Base-by-base conservation (phyloP, 2,888 invertebrate genomes). In the Latrodectus hesperus region DNA sequence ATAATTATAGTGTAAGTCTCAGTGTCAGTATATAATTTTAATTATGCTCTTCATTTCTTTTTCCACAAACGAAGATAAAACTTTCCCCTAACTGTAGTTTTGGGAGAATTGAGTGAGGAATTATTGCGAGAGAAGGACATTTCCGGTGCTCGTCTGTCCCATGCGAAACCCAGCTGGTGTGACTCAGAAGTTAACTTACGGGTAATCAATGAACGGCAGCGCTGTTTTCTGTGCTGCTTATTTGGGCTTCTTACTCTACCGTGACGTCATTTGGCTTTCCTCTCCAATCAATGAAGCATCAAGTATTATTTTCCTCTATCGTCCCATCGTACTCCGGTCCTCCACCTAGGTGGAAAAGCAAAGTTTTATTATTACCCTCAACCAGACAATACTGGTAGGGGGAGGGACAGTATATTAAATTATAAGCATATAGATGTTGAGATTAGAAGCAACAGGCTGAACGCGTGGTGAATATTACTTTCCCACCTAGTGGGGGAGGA, bases 141-240 rank as follows among this genome's bases (percentile, higher is more conserved):
- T 76, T 79, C 79, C 79, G 79, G 79, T 79, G 79, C 60, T 79
- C 71, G 70, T 70, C 79, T 79, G 79, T 60, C 60, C 60, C n/a
- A 60, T 16, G 10, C 60, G 12, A 60, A 60, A 60, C 12, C 60
- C 60, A 60, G 60, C 12, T 60, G 60, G 14, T 60, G 14, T 60
- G 60, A 60, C 60, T 60, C 60, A 60, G 60, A 60, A 60, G 60
- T 60, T 60, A 60, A 60, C 60, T 16, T 60, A 60, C 60, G 60
- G 2, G 60, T 60, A 60, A 60, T 60, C 60, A 60, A 60, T 60
- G 60, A 60, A 60, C n/a, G 60, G n/a, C 60, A 12, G 60, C 60
- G 60, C 60, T n/a, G 38, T 38, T 38, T 38, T 38, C 38, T 38
- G 6, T 38, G 38, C 38, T 4, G 38, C 38, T 38, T 38, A 38